Conservation (phyloP, 1,140 invertebrate genomes). For the Scaptomyza hsui region DNA sequence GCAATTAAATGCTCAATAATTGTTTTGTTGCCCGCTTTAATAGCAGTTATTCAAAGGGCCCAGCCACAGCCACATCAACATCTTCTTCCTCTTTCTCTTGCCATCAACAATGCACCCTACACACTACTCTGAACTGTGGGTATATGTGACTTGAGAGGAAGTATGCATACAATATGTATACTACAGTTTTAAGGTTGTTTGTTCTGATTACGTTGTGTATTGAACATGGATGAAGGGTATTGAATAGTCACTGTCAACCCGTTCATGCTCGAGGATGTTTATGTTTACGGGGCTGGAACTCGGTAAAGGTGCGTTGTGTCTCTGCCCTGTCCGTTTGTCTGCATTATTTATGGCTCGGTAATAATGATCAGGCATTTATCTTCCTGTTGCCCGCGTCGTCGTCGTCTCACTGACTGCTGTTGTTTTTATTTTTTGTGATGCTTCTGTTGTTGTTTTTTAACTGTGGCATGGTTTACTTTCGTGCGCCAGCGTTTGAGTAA, state of each 20-base stretch:
- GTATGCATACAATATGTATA: too few species aligned
- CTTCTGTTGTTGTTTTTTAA: constrained; percentile 18
- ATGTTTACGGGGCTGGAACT: constrained; percentile 26
- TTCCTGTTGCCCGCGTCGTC: constrained; percentile 47
- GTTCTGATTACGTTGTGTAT: not conserved
- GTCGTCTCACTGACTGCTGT: constrained; percentile 9
- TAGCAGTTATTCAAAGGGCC: constrained; percentile 74
- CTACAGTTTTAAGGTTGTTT: too few species aligned
- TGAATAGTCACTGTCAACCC: not conserved
- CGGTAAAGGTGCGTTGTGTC: constrained; percentile 55
- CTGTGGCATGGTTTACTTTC: constrained; percentile 29
- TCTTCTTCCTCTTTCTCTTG: not conserved
- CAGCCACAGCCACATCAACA: constrained; percentile 13
- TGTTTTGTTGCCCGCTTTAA: constrained; percentile 78
- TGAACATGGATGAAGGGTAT: constrained; percentile 4
- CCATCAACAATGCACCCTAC: not conserved
- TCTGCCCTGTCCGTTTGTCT: constrained; percentile 60
- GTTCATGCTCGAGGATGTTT: constrained; percentile 36
- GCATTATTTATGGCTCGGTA: constrained; percentile 75
- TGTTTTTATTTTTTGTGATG: constrained; percentile 3
- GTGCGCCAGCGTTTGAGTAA: constrained; percentile 56
- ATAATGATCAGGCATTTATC: constrained; percentile 81
- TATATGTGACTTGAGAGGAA: not conserved
- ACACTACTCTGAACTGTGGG: too few species aligned
- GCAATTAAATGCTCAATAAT: constrained; percentile 82